phyloP scores from a whole-genome alignment of 2,888 invertebrate species.

The Drosophila yooni region DNA sequence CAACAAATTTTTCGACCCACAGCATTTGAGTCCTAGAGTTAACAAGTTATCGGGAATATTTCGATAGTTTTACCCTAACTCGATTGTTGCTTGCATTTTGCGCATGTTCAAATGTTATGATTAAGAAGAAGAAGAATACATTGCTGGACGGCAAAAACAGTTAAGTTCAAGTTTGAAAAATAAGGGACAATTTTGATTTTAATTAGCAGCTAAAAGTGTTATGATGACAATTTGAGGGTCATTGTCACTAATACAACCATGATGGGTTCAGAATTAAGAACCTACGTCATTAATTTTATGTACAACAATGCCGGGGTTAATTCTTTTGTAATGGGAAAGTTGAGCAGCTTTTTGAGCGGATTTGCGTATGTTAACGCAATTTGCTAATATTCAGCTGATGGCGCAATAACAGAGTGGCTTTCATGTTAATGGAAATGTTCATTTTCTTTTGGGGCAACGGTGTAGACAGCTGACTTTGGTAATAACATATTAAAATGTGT shows the following conservation, averaged over 20 bases:
- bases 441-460: no score
- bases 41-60: conserved; percentile 18
- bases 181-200: neutral
- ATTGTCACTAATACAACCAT: neutral
- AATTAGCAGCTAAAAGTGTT: neutral
- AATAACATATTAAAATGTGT: neutral
- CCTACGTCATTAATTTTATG: neutral
- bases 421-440: neutral
- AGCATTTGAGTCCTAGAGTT: neutral
- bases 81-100: conserved; percentile 4
- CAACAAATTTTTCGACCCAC: neutral
- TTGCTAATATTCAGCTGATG: neutral
- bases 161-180: neutral
- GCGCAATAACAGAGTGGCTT: neutral
- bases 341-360: neutral
- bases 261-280: neutral
- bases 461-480: neutral
- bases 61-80: conserved; percentile 15
- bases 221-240: no score
- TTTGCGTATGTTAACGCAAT: conserved; percentile 9
- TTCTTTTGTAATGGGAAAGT: no score
- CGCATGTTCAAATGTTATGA: conserved; percentile 3
- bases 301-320: neutral
- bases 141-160: neutral
- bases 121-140: neutral